Evolutionary conservation across 2,888 invertebrate species (phyloP).

Genomic region (Drosophila prostipennis): DNA sequence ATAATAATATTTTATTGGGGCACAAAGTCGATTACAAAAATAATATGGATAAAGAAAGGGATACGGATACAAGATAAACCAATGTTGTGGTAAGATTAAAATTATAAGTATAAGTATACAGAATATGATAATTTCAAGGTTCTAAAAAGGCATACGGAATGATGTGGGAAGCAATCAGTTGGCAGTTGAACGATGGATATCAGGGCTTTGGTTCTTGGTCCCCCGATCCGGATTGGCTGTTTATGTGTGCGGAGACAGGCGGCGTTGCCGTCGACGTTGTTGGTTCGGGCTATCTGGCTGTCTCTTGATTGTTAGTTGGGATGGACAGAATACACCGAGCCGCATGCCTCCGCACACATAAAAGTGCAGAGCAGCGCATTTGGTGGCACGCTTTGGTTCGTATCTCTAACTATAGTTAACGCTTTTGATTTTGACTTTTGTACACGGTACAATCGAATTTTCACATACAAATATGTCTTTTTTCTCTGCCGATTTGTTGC

Average conservation of each 20-base stretch:
- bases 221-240: constrained; percentile 44
- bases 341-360: constrained; percentile 80
- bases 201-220: constrained; percentile 47
- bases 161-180: constrained; percentile 85
- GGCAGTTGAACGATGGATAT: constrained; percentile 84
- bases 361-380: constrained; percentile 82
- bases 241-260: constrained; percentile 65
- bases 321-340: constrained; percentile 45
- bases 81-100: constrained; percentile 29
- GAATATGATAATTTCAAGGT: constrained; percentile 76
- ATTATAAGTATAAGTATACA: constrained; percentile 30
- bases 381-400: constrained; percentile 31
- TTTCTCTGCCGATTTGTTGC: constrained; percentile 17
- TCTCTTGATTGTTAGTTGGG: constrained; percentile 73
- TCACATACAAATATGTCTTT: constrained; percentile 28
- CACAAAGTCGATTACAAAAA: constrained; percentile 45
- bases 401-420: constrained; percentile 28
- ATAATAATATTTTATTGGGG: constrained; percentile 49
- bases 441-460: constrained; percentile 38
- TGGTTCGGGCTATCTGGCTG: constrained; percentile 25
- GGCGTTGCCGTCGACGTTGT: constrained; percentile 29
- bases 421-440: constrained; percentile 47
- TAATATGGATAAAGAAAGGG: constrained; percentile 21
- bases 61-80: constrained; percentile 25
- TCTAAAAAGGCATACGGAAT: constrained; percentile 84